A percentile compares a stretch with the other conserved stretches of the same genome.
Evolutionary conservation across 1,140 invertebrate species (phyloP).

Genomic region (Anthonomus grandis): DNA sequence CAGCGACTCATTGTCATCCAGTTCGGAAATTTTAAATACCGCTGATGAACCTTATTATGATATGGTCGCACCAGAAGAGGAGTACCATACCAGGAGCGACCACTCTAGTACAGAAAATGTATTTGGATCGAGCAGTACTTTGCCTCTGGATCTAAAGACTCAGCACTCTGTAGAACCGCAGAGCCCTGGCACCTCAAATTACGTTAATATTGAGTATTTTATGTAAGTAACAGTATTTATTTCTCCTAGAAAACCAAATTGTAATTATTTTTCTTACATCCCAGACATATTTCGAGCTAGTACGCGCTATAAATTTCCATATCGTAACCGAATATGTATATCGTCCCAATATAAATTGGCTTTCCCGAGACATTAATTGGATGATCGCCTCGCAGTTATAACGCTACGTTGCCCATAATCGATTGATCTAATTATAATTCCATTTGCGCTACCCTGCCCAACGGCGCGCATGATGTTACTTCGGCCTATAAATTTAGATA

Average conservation of each 20-base stretch:
- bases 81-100: constrained; percentile 39
- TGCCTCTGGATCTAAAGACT: constrained; percentile 51
- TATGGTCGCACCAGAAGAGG: constrained; percentile 73
- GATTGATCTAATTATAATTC: too few species aligned
- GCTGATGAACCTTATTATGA: constrained; percentile 77
- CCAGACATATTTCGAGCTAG: too few species aligned
- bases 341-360: too few species aligned
- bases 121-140: constrained; percentile 59
- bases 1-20: constrained; percentile 43
- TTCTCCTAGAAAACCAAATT: not conserved
- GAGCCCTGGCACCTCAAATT: constrained; percentile 74
- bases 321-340: too few species aligned
- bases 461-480: too few species aligned
- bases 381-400: too few species aligned
- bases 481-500: too few species aligned
- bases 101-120: constrained; percentile 60
- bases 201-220: constrained; percentile 89
- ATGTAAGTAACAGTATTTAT: constrained; percentile 70
- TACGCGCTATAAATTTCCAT: too few species aligned
- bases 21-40: constrained; percentile 52
- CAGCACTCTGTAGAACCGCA: constrained; percentile 59
- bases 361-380: too few species aligned
- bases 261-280: too few species aligned
- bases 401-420: too few species aligned
- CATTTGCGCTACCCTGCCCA: too few species aligned